phyloP scores from a whole-genome alignment of 2,113 vertebrate species.

The Bos javanicus region DNA sequence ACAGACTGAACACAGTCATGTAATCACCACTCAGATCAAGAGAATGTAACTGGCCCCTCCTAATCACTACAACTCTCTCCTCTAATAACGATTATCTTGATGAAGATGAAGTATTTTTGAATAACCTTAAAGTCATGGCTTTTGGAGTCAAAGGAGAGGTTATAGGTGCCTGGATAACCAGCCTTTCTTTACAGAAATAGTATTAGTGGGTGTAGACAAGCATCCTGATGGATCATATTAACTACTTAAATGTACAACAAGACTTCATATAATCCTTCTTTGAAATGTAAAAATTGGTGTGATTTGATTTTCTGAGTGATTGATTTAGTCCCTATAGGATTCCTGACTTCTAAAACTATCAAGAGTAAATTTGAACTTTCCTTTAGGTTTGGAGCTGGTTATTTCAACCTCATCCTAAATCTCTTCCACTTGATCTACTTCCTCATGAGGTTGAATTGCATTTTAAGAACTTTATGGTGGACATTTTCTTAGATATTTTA shows the following conservation, averaged over 20 bases:
- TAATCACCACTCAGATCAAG: background rate
- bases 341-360: slow-evolving; percentile 13
- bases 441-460: background rate
- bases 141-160: background rate
- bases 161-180: background rate
- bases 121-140: background rate
- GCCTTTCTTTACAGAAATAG: background rate
- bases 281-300: background rate
- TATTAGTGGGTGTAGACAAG: background rate
- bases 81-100: background rate
- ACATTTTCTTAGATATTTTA: slow-evolving; percentile 20
- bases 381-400: background rate
- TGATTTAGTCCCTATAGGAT: background rate
- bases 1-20: background rate
- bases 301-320: slow-evolving; percentile 37
- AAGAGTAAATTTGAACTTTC: background rate
- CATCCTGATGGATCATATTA: background rate
- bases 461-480: background rate
- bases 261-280: background rate
- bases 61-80: background rate
- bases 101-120: background rate
- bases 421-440: background rate
- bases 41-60: background rate
- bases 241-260: background rate
- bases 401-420: background rate